phyloP scores from a whole-genome alignment of 2,888 invertebrate genomes.

The Dione juno region DNA sequence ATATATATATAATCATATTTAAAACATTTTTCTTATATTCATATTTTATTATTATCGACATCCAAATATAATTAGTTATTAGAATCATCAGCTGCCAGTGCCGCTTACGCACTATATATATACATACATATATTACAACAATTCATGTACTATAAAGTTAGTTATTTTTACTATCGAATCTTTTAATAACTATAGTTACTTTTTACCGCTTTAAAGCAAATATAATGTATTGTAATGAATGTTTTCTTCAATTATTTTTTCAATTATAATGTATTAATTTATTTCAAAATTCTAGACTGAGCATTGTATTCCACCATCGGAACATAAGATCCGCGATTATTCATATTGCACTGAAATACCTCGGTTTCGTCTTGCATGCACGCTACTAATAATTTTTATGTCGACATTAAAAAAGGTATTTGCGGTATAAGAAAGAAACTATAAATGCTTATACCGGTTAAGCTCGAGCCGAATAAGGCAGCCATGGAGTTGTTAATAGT shows the following conservation, averaged over 20 bases:
- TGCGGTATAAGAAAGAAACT: constrained; percentile 48
- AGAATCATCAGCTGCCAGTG: not conserved
- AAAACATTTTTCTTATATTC: too few species aligned
- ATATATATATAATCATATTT: too few species aligned
- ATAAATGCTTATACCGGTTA: constrained; percentile 44
- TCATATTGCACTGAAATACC: constrained; percentile 36
- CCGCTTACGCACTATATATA: not conserved
- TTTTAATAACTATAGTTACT: not conserved
- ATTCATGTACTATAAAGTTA: not conserved
- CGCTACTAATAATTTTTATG: constrained; percentile 44
- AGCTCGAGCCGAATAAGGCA: constrained; percentile 41
- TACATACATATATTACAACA: not conserved
- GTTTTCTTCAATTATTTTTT: too few species aligned
- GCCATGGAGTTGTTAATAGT: constrained; percentile 36
- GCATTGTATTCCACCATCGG: constrained; percentile 38
- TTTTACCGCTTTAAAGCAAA: not conserved
- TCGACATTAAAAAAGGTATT: constrained; percentile 45
- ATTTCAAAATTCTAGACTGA: constrained; percentile 1
- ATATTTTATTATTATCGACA: too few species aligned
- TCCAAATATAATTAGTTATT: too few species aligned
- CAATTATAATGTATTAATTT: constrained; percentile 20
- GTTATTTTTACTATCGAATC: not conserved
- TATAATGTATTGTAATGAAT: constrained; percentile 26
- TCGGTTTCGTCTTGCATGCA: constrained; percentile 42
- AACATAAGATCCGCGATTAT: constrained; percentile 43